Percentiles rank a stretch among this genome's conserved stretches.
phyloP scores from a whole-genome alignment of 2,888 invertebrate genomes.

The Cephus spinipes region DNA sequence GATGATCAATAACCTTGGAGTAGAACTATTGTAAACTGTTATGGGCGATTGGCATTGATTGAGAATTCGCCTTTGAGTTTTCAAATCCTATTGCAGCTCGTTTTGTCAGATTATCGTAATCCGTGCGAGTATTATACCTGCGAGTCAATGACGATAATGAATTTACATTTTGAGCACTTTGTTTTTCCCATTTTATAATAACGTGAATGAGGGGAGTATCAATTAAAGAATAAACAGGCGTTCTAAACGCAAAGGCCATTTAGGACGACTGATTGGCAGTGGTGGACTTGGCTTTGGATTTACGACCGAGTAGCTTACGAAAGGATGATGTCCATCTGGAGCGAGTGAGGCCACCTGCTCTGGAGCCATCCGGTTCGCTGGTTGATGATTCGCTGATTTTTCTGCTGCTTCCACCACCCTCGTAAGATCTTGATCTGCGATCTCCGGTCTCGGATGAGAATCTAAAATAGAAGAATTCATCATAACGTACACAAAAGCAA shows the following conservation, averaged over 20 bases:
- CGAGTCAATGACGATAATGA: not conserved
- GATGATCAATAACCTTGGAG: not conserved
- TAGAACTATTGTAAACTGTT: not conserved
- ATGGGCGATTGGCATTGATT: not conserved
- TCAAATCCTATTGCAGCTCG: not conserved
- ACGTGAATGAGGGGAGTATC: not conserved
- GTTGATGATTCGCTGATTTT: slow-evolving; percentile 56
- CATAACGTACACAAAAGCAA: slow-evolving; percentile 20
- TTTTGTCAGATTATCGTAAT: not conserved
- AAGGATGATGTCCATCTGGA: slow-evolving; percentile 75
- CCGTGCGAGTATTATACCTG: no score
- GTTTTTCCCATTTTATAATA: not conserved
- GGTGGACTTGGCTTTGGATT: slow-evolving; percentile 49
- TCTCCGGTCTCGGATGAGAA: slow-evolving; percentile 64
- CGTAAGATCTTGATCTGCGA: slow-evolving; percentile 57
- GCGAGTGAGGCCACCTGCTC: slow-evolving; percentile 65
- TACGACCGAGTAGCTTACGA: slow-evolving; percentile 68
- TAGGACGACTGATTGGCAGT: slow-evolving; percentile 28
- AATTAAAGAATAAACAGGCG: not conserved
- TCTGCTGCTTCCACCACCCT: slow-evolving; percentile 50
- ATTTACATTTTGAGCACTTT: not conserved
- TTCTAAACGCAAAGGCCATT: not conserved
- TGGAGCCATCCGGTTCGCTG: slow-evolving; percentile 39
- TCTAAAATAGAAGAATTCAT: slow-evolving; percentile 34
- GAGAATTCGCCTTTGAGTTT: not conserved